A percentile compares a stretch with the other conserved stretches of the same genome.
Conservation (phyloP, 1,140 invertebrate genomes). For the Macrostomum lignano region DNA sequence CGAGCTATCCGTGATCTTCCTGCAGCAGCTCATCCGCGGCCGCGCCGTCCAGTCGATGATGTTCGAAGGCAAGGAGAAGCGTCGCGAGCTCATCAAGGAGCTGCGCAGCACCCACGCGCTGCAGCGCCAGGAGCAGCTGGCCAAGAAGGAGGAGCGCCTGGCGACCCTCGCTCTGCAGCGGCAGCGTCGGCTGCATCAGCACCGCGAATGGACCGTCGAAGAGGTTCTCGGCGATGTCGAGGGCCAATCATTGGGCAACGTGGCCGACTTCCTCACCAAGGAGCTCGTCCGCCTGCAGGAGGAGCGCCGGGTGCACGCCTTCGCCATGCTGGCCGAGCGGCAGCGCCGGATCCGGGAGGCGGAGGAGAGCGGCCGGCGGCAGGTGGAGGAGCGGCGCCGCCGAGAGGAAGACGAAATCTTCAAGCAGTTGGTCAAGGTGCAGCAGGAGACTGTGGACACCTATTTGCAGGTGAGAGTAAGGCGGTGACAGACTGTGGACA, state of each 20-base stretch:
- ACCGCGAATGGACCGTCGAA: conserved; percentile 13
- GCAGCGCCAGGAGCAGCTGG: conserved; percentile 26
- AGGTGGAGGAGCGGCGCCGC: conserved; percentile 36
- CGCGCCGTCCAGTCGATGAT: conserved; percentile 39
- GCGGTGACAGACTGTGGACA: too few species aligned
- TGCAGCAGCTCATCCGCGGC: conserved; percentile 39
- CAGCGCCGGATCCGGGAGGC: conserved; percentile 39
- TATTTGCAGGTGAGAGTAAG: conserved; percentile 40
- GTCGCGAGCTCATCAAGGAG: conserved; percentile 38
- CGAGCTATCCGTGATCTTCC: conserved; percentile 33
- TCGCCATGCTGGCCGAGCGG: conserved; percentile 37
- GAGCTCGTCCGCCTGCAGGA: conserved; percentile 40
- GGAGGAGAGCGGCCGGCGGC: conserved; percentile 38
- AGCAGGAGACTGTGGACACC: conserved; percentile 34
- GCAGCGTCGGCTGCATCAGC: conserved; percentile 20
- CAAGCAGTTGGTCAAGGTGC: conserved; percentile 33
- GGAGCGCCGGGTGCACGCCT: conserved; percentile 40
- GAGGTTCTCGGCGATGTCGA: conserved; percentile 18
- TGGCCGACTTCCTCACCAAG: conserved; percentile 43
- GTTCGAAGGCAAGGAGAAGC: conserved; percentile 37
- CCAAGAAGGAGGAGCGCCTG: conserved; percentile 25
- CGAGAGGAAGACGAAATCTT: conserved; percentile 46
- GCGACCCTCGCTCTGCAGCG: conserved; percentile 26
- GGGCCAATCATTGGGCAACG: conserved; percentile 35
- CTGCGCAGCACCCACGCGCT: conserved; percentile 36